phyloP scores from a whole-genome alignment of 2,888 invertebrate genomes.

The Dryadula phaetusa region DNA sequence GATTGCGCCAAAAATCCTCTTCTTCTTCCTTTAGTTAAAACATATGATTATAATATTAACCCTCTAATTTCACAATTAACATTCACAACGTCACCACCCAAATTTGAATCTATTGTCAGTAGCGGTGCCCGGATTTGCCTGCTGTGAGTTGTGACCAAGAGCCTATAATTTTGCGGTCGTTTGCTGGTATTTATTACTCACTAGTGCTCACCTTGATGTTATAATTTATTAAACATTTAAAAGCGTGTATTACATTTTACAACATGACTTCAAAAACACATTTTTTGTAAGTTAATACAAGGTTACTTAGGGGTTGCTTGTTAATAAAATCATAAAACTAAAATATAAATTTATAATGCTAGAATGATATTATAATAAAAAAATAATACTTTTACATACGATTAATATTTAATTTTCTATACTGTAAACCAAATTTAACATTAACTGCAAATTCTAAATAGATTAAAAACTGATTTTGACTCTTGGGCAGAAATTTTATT shows the following conservation, averaged over 20 bases:
- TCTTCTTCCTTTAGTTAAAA: constrained; percentile 49
- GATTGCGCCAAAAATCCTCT: no score
- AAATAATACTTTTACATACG: neutral
- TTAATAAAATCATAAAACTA: neutral
- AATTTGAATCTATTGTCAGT: constrained; percentile 63
- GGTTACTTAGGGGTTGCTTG: constrained; percentile 40
- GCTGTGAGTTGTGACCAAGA: constrained; percentile 60
- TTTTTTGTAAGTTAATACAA: constrained; percentile 44
- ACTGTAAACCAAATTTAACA: neutral
- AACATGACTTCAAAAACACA: neutral
- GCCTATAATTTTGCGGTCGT: constrained; percentile 78
- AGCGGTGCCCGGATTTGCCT: constrained; percentile 55
- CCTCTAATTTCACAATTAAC: constrained; percentile 80
- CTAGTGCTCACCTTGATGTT: constrained; percentile 58
- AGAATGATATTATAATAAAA: neutral
- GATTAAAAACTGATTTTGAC: neutral
- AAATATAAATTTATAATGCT: no score
- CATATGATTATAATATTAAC: constrained; percentile 73
- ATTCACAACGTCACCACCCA: constrained; percentile 58
- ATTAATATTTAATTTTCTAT: neutral
- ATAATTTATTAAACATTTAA: constrained; percentile 51
- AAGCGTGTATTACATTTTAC: constrained; percentile 26
- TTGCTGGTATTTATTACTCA: constrained; percentile 66
- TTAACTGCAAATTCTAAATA: neutral
- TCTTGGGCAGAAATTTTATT: neutral